These are phyloP conservation scores for Gymnosoma rotundatum DNA, from an alignment of 2,888 invertebrate genomes.

Conservation along the genomic window DNA sequence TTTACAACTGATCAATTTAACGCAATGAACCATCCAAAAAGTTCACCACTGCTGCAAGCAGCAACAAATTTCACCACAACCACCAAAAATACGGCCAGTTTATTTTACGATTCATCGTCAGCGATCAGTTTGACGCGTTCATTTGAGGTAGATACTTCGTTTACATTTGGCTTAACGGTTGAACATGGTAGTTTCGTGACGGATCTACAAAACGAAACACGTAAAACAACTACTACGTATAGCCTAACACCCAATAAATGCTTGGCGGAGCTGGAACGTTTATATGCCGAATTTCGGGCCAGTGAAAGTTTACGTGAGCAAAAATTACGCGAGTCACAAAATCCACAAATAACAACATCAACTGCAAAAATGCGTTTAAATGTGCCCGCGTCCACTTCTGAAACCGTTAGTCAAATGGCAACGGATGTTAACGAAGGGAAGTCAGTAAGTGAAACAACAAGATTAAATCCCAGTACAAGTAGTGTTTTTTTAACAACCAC, in stretches of 20 bases:
- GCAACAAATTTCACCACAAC: constrained; percentile 25
- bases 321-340: constrained; percentile 54
- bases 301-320: constrained; percentile 78
- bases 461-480: constrained; percentile 72
- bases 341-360: constrained; percentile 4
- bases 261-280: constrained; percentile 79
- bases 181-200: constrained; percentile 66
- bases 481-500: constrained; percentile 77
- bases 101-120: constrained; percentile 61
- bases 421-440: constrained; percentile 69
- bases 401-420: constrained; percentile 43
- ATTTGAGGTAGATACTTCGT: constrained; percentile 75
- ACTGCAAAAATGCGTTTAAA: constrained; percentile 79
- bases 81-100: constrained; percentile 36
- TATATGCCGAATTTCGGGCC: constrained; percentile 80
- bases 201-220: constrained; percentile 55
- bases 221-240: constrained; percentile 66
- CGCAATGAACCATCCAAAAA: constrained; percentile 16
- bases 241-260: constrained; percentile 79
- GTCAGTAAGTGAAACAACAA: constrained; percentile 59
- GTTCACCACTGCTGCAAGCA: constrained; percentile 18
- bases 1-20: constrained; percentile 28
- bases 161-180: constrained; percentile 43
- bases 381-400: constrained; percentile 75
- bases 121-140: constrained; percentile 79